Conservation (phyloP, 2,888 invertebrate species). For the Cataglyphis altisquamis region DNA sequence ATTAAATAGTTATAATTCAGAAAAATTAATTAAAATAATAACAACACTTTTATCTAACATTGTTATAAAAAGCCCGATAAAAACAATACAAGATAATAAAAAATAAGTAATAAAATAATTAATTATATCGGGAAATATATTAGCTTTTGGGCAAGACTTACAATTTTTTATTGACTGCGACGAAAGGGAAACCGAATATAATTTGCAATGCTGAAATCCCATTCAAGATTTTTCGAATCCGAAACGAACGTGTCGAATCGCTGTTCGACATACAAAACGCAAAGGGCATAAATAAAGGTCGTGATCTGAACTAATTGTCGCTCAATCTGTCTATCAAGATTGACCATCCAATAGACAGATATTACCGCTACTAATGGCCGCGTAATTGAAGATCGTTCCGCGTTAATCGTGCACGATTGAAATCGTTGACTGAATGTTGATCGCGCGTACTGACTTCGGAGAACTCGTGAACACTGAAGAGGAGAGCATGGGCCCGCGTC, state of each 20-base stretch:
- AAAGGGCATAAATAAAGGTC: conserved; percentile 13
- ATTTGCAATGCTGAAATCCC: conserved; percentile 27
- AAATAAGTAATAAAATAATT: not conserved
- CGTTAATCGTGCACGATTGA: conserved; percentile 29
- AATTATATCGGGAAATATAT: conserved; percentile 14
- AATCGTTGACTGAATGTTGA: conserved; percentile 53
- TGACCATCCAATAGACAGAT: not conserved
- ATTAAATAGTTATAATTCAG: not conserved
- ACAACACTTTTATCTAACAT: not conserved
- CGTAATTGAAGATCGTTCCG: conserved; percentile 26
- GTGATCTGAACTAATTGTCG: not conserved
- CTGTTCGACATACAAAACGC: not conserved
- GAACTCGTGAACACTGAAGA: conserved; percentile 76
- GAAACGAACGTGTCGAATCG: not conserved
- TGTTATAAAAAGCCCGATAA: not conserved
- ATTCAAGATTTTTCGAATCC: conserved; percentile 15
- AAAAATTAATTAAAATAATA: not conserved
- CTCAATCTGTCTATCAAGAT: conserved; percentile 15
- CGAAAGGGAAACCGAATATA: conserved; percentile 16
- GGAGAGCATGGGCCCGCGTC: conserved; percentile 65
- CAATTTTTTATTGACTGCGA: not conserved
- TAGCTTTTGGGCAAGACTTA: not conserved
- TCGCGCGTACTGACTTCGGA: conserved; percentile 74
- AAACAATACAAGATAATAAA: not conserved
- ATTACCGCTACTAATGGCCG: conserved; percentile 23